Percentiles rank a stretch among this genome's conserved stretches.
phyloP scores from a whole-genome alignment of 1,140 invertebrate genomes.

The Chymomyza costata region DNA sequence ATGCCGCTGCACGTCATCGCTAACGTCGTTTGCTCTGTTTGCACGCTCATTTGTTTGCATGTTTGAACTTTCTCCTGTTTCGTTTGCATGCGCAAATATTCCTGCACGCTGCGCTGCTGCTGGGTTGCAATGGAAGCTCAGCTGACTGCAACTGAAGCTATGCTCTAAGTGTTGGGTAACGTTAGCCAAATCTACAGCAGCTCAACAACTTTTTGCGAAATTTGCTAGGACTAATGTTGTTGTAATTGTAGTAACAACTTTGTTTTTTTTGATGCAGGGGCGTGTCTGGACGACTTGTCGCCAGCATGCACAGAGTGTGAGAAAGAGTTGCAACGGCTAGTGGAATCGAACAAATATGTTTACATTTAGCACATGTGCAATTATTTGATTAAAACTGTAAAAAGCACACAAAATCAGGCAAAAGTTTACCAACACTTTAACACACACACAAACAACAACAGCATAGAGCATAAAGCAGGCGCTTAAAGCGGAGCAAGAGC shows the following conservation, averaged over 20 bases:
- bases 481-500: constrained; percentile 35
- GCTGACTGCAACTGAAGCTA: constrained; percentile 40
- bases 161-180: neutral
- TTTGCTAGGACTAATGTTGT: constrained; percentile 31
- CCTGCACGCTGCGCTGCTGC: constrained; percentile 36
- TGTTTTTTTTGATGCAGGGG: neutral
- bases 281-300: constrained; percentile 1
- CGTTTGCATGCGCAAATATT: constrained; percentile 75
- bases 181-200: constrained; percentile 18
- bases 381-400: constrained; percentile 75
- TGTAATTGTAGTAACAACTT: neutral
- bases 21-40: constrained; percentile 64
- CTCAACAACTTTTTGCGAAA: constrained; percentile 60
- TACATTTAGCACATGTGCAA: constrained; percentile 75
- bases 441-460: constrained; percentile 14
- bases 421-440: constrained; percentile 68
- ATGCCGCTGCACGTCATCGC: constrained; percentile 8
- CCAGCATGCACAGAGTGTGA: too few species aligned
- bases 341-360: constrained; percentile 75
- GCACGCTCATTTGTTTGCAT: constrained; percentile 75
- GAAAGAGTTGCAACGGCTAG: constrained; percentile 54
- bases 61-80: constrained; percentile 75
- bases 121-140: too few species aligned
- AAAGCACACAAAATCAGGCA: constrained; percentile 74
- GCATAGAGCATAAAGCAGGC: neutral